Base-by-base conservation (phyloP, 2,797 vertebrate species). In the Jordanella pulchra region DNA sequence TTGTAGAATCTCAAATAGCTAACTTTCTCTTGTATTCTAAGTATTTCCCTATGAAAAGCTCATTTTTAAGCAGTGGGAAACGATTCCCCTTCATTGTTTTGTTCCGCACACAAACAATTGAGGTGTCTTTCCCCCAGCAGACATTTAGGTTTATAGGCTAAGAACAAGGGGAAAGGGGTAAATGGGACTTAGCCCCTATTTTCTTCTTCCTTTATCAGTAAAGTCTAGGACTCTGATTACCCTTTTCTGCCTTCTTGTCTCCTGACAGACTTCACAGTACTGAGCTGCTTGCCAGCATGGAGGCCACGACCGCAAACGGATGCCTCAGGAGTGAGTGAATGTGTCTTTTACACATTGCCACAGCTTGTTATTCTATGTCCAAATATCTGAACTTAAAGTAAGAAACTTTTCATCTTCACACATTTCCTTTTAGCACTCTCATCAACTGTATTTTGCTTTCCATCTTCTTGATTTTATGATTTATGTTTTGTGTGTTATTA, bases 281-380 rank as follows among this genome's bases (percentile, higher is more conserved):
- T 13, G 76, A 82, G 68, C 42, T 23, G 69, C 75, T 65, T 54
- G 71, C 51, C 75, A 70, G 79, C 81, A 86, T 0, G 9, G 64
- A 87, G 78, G 69, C 67, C 70, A 21, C 4, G 42, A 85, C 80
- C 76, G 65, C n/a, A 35, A 53, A 74, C 48, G 76, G 78, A 86
- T 71, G n/a, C 79, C 35, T 73, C 77, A 58, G 86, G 82, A 88
- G 84, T 83, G 87, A 89, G 84, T 87, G 69, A 56, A 67, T 61
- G n/a, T 54, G 73, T 77, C 72, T 75, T 78, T 72, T 76, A 67
- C 60, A 65, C 60, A 53, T 65, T 66, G 76, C 74, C 61, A 42
- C 47, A 18, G 12, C 73, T 45, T 68, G 58, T 64, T 25, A 64
- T 28, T 73, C 50, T 56, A 30, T 60, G 25, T 44, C 42, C 10